Evolutionary conservation across 1,140 invertebrate genomes (phyloP).

Genomic region (Neuroterus valhalla): DNA sequence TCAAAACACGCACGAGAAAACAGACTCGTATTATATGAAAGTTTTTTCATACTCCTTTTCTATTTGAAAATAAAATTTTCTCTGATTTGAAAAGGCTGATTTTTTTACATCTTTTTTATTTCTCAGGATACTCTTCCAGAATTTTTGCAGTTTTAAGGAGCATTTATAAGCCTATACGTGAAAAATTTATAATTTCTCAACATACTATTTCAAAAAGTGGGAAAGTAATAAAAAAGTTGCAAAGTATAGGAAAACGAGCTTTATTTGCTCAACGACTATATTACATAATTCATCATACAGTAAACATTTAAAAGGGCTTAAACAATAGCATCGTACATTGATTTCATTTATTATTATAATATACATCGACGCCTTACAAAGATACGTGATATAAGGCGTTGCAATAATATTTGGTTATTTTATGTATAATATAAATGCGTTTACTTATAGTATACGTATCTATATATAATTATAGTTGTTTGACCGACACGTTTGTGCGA

Average conservation of each 20-base stretch:
- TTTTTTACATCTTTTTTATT: too few relatives aligned
- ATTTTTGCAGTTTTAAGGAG: too few relatives aligned
- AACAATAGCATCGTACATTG: slow-evolving; percentile 68
- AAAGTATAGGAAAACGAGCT: slow-evolving; percentile 64
- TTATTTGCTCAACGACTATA: slow-evolving; percentile 72
- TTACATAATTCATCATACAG: slow-evolving; percentile 71
- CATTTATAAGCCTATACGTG: not conserved
- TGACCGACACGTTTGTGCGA: slow-evolving; percentile 36
- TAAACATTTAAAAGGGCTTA: slow-evolving; percentile 72
- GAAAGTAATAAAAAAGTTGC: slow-evolving; percentile 8
- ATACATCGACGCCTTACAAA: slow-evolving; percentile 42
- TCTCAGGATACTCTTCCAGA: too few relatives aligned
- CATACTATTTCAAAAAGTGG: not conserved
- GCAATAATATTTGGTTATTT: slow-evolving; percentile 44
- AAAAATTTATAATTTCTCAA: not conserved
- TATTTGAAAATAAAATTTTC: too few relatives aligned
- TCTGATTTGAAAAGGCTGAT: too few relatives aligned
- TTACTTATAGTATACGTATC: slow-evolving; percentile 37
- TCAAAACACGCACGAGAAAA: too few relatives aligned
- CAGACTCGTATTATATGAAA: too few relatives aligned
- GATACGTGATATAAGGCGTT: slow-evolving; percentile 16
- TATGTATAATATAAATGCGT: slow-evolving; percentile 21
- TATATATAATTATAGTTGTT: slow-evolving; percentile 39
- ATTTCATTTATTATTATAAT: slow-evolving; percentile 68
- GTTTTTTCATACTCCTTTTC: too few relatives aligned